These are phyloP conservation scores for Carapus acus DNA, from an alignment of 2,797 vertebrate genomes.

Conservation along the genomic window DNA sequence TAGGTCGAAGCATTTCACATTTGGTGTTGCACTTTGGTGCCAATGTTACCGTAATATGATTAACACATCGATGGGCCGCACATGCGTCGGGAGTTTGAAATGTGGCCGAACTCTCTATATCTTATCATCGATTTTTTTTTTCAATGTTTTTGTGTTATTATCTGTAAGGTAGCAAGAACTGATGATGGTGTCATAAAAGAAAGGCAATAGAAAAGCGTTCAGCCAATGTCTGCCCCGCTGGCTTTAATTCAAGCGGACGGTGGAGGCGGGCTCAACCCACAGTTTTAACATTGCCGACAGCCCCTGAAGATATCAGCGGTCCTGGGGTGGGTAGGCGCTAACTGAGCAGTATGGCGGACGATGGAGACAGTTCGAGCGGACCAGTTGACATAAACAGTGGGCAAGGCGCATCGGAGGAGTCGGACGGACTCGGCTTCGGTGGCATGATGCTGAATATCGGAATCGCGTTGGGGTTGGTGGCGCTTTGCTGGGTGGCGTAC, in stretches of 20 bases:
- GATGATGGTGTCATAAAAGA: too few relatives aligned
- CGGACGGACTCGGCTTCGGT: conserved; percentile 67
- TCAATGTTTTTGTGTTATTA: too few relatives aligned
- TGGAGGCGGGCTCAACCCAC: conserved; percentile 32
- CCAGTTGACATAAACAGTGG: conserved; percentile 73
- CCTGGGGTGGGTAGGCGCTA: conserved; percentile 67
- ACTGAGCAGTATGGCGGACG: conserved; percentile 80
- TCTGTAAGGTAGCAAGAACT: too few relatives aligned
- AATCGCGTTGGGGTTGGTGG: conserved; percentile 68
- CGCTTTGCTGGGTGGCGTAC: conserved; percentile 79
- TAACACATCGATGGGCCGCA: too few relatives aligned
- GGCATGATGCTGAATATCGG: conserved; percentile 78
- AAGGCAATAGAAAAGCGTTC: not conserved
- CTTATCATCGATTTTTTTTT: too few relatives aligned
- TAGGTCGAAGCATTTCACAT: too few relatives aligned
- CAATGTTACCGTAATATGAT: too few relatives aligned
- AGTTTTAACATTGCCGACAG: conserved; percentile 12
- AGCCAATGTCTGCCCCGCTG: not conserved
- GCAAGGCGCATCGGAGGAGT: conserved; percentile 63
- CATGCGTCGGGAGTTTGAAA: too few relatives aligned
- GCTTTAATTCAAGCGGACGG: not conserved
- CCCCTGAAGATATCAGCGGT: conserved; percentile 45
- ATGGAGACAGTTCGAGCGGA: conserved; percentile 75
- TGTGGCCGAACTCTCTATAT: too few relatives aligned
- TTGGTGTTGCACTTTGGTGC: too few relatives aligned